Percentiles rank a stretch among this genome's conserved stretches.
These are phyloP conservation scores for Mycogona germanica DNA, from an alignment of 2,888 invertebrate species.

Conservation along the genomic window DNA sequence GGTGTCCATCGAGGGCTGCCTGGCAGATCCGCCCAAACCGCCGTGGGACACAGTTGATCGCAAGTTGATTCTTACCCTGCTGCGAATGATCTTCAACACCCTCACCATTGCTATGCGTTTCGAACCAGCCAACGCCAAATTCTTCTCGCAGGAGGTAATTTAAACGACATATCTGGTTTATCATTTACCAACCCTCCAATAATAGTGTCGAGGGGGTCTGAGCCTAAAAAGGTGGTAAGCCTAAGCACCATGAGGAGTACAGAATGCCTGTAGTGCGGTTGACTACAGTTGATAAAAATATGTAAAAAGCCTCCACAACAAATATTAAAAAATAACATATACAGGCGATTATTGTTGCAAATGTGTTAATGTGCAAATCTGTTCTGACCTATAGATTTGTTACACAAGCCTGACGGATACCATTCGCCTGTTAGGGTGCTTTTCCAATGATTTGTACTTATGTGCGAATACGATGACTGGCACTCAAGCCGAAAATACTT, in stretches of 20 bases:
- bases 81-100: slow-evolving; percentile 85
- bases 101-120: slow-evolving; percentile 96
- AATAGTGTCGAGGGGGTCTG: too few relatives aligned
- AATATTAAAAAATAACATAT: too few relatives aligned
- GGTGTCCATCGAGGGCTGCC: slow-evolving; percentile 75
- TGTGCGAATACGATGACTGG: too few relatives aligned
- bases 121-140: slow-evolving; percentile 97
- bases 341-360: too few relatives aligned
- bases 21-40: slow-evolving; percentile 43
- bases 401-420: slow-evolving; percentile 89
- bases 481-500: slow-evolving; percentile 36
- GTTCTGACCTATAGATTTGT: slow-evolving; percentile 53
- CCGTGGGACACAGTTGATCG: slow-evolving; percentile 39
- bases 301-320: too few relatives aligned
- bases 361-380: neutral
- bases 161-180: neutral
- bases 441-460: slow-evolving; percentile 39
- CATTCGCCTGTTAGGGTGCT: slow-evolving; percentile 82
- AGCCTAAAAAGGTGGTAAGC: too few relatives aligned
- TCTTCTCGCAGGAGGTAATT: slow-evolving; percentile 83
- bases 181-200: too few relatives aligned
- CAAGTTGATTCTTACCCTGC: slow-evolving; percentile 55
- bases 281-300: too few relatives aligned
- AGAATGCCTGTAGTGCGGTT: too few relatives aligned
- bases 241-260: too few relatives aligned